Conservation (phyloP, 2,888 invertebrate species). For the Phengaris arion region DNA sequence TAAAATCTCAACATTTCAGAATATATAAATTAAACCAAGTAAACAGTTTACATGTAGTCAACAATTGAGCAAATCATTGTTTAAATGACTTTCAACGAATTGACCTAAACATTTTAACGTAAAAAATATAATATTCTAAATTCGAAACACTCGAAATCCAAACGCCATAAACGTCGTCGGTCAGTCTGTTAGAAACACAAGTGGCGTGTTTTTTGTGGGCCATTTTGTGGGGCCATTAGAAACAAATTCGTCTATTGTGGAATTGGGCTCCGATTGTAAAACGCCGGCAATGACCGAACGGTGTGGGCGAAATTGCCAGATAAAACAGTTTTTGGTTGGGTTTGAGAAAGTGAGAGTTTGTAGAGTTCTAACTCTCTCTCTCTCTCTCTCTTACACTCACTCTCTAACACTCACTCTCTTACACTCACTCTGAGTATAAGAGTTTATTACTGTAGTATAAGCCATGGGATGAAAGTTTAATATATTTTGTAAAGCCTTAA, state of each 20-base stretch:
- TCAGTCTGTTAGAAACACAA: constrained; percentile 34
- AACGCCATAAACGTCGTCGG: constrained; percentile 30
- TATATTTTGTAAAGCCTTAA: too few species aligned
- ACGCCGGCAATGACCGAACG: constrained; percentile 28
- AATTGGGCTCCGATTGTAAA: constrained; percentile 31
- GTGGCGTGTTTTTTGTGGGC: constrained; percentile 42
- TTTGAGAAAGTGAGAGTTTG: not conserved
- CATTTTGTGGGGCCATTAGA: constrained; percentile 53
- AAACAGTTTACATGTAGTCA: too few species aligned
- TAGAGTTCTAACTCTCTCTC: too few species aligned
- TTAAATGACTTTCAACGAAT: too few species aligned
- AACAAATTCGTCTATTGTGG: constrained; percentile 60
- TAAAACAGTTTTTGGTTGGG: constrained; percentile 25
- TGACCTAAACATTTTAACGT: not conserved
- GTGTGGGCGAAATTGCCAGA: constrained; percentile 37
- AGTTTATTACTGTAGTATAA: too few species aligned
- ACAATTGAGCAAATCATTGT: too few species aligned
- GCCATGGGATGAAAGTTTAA: too few species aligned
- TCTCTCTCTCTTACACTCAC: too few species aligned
- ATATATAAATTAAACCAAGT: too few species aligned
- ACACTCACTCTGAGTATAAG: too few species aligned
- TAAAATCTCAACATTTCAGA: too few species aligned
- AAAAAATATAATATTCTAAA: not conserved
- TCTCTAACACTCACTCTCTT: too few species aligned
- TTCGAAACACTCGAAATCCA: not conserved